Evolutionary conservation across 2,113 vertebrate species (phyloP).

Genomic region (Centrocercus urophasianus): DNA sequence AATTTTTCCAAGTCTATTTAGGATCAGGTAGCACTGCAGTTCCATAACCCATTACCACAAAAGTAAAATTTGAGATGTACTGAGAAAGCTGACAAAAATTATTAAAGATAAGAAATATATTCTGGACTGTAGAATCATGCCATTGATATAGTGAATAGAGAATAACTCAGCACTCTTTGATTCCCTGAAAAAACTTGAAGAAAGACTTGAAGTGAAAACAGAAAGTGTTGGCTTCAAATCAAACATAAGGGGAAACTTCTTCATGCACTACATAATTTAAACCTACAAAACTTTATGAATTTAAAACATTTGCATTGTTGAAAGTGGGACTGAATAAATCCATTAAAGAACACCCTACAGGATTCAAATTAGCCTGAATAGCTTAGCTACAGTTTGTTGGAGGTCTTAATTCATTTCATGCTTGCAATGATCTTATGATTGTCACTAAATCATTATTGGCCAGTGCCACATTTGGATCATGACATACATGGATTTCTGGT

Average conservation of each 20-base stretch:
- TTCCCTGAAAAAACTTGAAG: not conserved
- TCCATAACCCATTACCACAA: not conserved
- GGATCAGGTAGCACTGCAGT: not conserved
- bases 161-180: not conserved
- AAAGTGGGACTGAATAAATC: not conserved
- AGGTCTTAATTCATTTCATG: not conserved
- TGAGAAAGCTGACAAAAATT: not conserved
- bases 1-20: not conserved
- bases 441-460: not conserved
- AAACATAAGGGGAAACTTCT: not conserved
- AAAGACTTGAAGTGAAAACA: not conserved
- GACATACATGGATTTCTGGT: not conserved
- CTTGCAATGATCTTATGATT: not conserved
- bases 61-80: not conserved
- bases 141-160: not conserved
- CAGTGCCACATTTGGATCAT: not conserved
- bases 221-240: not conserved
- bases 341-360: not conserved
- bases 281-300: not conserved
- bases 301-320: not conserved
- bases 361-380: not conserved
- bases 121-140: not conserved
- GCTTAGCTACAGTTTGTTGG: not conserved
- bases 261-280: not conserved
- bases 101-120: not conserved